phyloP scores from a whole-genome alignment of 2,888 invertebrate species.

The Tanypteryx hageni region DNA sequence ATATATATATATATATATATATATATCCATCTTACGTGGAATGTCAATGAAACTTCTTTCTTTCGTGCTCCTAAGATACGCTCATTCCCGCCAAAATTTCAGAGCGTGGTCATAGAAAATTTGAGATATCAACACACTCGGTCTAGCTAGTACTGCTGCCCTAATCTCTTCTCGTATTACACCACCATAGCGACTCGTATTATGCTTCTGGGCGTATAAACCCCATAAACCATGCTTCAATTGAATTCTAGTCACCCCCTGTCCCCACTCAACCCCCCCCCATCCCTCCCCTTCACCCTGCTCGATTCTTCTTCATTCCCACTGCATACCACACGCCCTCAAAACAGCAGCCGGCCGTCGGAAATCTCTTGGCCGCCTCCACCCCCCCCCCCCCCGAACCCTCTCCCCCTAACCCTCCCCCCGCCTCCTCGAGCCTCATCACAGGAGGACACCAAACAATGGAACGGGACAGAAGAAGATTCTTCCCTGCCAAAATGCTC shows the following conservation, averaged over 20 bases:
- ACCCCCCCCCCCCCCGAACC: not conserved
- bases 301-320: not conserved
- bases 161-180: too few species aligned
- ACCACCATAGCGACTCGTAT: too few species aligned
- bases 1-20: too few species aligned
- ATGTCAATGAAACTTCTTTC: too few species aligned
- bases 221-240: not conserved
- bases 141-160: too few species aligned
- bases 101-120: too few species aligned
- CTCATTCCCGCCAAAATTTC: too few species aligned
- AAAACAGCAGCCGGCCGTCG: conserved; percentile 27
- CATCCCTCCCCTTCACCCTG: not conserved
- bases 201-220: too few species aligned
- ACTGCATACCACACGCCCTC: not conserved
- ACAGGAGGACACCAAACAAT: conserved; percentile 44
- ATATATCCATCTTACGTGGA: too few species aligned
- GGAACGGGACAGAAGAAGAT: conserved; percentile 48
- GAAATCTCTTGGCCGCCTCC: not conserved
- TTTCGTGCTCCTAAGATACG: too few species aligned
- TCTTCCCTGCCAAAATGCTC: conserved; percentile 55
- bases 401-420: not conserved
- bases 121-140: too few species aligned
- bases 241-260: not conserved
- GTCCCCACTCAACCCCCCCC: not conserved
- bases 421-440: not conserved